These are phyloP conservation scores for Formica aserva DNA, from an alignment of 2,888 invertebrate species.

Conservation along the genomic window DNA sequence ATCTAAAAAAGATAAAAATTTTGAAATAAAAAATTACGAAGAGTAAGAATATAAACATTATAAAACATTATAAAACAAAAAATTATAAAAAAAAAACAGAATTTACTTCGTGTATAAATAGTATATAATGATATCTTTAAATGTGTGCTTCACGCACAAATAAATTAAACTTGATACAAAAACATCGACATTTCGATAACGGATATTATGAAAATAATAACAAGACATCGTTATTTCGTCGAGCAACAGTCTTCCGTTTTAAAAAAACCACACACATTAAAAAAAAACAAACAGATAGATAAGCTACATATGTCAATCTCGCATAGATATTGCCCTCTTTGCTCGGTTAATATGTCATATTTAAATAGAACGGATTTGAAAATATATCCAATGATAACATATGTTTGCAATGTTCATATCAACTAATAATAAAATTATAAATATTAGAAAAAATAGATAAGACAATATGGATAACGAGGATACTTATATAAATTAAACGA, in stretches of 20 bases:
- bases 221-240: neutral
- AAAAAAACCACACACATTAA: neutral
- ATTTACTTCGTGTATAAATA: neutral
- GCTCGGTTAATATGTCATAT: neutral
- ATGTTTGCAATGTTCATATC: neutral
- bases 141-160: neutral
- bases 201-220: conserved; percentile 19
- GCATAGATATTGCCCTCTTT: neutral
- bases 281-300: conserved; percentile 19
- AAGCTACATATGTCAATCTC: neutral
- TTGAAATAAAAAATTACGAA: neutral
- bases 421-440: neutral
- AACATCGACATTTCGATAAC: neutral
- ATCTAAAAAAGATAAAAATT: neutral
- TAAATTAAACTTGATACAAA: neutral
- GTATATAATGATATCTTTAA: neutral
- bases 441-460: neutral
- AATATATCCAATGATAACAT: neutral
- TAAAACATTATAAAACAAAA: neutral
- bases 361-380: neutral
- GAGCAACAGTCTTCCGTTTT: neutral
- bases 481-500: neutral
- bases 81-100: neutral
- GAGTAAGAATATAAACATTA: no score
- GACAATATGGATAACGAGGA: neutral